A percentile compares a stretch with the other conserved stretches of the same genome.
Conservation (phyloP, 2,797 vertebrate genomes). For the Sebastes steindachneri region DNA sequence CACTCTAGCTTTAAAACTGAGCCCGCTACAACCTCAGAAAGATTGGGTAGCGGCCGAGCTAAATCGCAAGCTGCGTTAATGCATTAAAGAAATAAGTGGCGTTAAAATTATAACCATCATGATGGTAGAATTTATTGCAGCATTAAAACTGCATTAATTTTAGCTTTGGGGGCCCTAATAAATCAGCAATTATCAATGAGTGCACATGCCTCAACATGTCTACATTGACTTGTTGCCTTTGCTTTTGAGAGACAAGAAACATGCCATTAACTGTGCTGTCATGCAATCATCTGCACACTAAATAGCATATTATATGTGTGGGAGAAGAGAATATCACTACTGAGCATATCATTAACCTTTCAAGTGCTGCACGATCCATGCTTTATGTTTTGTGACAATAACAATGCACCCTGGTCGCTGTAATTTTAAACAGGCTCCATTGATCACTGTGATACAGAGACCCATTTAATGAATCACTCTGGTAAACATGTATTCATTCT, state of each 20-base stretch:
- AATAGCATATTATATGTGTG: neutral
- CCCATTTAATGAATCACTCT: slow-evolving; percentile 11
- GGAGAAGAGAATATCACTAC: neutral
- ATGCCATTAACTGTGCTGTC: neutral
- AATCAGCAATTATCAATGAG: neutral
- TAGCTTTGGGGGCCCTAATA: neutral
- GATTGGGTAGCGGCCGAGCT: neutral
- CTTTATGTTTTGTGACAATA: slow-evolving; percentile 26
- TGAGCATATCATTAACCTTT: slow-evolving; percentile 26
- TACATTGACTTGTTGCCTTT: neutral
- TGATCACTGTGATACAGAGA: slow-evolving; percentile 10
- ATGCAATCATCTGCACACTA: neutral
- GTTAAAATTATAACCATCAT: neutral
- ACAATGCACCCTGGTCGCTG: slow-evolving; percentile 1
- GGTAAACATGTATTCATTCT: slow-evolving; percentile 1
- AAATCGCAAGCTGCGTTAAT: too few relatives aligned
- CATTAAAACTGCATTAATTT: neutral
- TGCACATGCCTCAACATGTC: neutral
- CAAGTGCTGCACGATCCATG: slow-evolving; percentile 14
- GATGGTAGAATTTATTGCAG: neutral
- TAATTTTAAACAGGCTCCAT: slow-evolving; percentile 28
- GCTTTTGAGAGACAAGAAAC: neutral
- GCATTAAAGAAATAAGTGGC: neutral
- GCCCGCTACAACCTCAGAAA: neutral
- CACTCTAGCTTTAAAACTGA: neutral